Conservation (phyloP, 2,888 invertebrate genomes). For the Stratiomys singularior region DNA sequence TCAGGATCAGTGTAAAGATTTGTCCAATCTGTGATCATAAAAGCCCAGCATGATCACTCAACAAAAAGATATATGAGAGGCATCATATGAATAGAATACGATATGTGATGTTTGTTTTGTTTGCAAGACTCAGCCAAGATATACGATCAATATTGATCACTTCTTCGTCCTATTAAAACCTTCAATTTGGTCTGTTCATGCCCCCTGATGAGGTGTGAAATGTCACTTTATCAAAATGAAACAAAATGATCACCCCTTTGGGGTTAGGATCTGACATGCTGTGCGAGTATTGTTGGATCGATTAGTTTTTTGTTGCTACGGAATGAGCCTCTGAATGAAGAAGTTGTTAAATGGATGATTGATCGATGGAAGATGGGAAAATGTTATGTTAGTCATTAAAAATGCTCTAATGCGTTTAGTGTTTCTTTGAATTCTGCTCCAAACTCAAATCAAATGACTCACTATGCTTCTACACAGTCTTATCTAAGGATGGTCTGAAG, state of each 20-base stretch:
- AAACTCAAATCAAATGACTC: too few relatives aligned
- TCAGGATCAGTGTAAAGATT: background rate
- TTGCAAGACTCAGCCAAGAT: background rate
- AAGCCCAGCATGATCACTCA: background rate
- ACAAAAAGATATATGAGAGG: background rate
- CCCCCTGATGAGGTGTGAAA: constrained; percentile 22
- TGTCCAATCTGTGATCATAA: background rate
- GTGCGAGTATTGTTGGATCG: too few relatives aligned
- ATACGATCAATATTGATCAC: constrained; percentile 3
- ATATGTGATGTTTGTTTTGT: constrained; percentile 8
- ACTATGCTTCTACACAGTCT: too few relatives aligned
- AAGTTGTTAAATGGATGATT: too few relatives aligned
- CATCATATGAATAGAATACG: background rate
- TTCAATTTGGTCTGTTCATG: background rate
- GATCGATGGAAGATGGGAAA: too few relatives aligned
- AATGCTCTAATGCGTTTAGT: too few relatives aligned
- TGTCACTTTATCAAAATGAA: background rate
- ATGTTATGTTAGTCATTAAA: too few relatives aligned
- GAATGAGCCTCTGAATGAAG: too few relatives aligned
- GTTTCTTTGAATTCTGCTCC: too few relatives aligned
- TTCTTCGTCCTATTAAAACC: too few relatives aligned
- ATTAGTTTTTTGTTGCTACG: too few relatives aligned
- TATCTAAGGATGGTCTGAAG: too few relatives aligned
- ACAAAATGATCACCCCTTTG: constrained; percentile 29
- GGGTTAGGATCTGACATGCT: constrained; percentile 15